phyloP scores from a whole-genome alignment of 2,113 vertebrate genomes.

The Tinamus guttatus region DNA sequence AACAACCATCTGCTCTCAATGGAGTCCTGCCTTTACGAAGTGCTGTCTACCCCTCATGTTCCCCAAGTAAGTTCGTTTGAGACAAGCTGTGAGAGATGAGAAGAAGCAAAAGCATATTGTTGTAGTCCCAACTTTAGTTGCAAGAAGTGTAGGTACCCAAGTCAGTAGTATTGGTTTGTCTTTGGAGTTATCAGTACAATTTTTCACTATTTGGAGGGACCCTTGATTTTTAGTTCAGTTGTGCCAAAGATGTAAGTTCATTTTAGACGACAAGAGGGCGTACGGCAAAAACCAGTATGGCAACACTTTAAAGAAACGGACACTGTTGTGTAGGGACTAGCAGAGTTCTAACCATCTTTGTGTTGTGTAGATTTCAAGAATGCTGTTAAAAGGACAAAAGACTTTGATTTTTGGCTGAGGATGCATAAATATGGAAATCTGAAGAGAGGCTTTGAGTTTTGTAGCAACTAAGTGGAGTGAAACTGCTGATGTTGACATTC shows the following conservation, averaged over 20 bases:
- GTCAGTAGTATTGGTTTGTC: neutral
- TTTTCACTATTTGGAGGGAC: neutral
- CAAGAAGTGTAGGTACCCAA: neutral
- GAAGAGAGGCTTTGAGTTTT: neutral
- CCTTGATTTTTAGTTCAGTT: neutral
- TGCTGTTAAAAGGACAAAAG: neutral
- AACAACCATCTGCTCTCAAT: neutral
- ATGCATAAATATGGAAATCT: neutral
- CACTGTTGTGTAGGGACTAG: fast-evolving
- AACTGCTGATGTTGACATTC: neutral
- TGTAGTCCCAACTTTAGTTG: neutral
- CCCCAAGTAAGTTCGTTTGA: neutral
- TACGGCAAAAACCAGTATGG: neutral
- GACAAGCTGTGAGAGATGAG: neutral
- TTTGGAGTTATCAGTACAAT: neutral
- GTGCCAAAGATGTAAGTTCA: neutral
- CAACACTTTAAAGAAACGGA: neutral
- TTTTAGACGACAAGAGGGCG: neutral
- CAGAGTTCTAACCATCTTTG: neutral
- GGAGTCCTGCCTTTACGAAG: neutral
- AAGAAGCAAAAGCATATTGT: neutral
- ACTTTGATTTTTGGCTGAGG: neutral
- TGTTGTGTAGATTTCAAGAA: neutral
- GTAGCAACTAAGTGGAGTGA: neutral
- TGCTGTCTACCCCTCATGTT: neutral